Evolutionary conservation across 2,113 vertebrate species (phyloP), one percentile per base, ranked within the genome.

Genomic region (Tychaedon coryphoeus): DNA sequence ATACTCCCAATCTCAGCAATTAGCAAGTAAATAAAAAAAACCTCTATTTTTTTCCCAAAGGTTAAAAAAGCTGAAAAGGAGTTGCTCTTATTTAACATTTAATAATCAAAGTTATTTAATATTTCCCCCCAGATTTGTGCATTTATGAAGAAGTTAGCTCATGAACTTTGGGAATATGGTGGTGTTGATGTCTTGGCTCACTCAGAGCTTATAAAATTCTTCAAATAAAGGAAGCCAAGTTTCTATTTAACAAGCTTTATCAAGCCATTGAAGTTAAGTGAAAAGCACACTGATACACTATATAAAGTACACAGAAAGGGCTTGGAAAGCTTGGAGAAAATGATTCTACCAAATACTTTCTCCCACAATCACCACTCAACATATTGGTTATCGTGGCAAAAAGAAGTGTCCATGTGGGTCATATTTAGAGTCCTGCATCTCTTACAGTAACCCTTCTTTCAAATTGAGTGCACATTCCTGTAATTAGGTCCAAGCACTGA

Each of bases 221-320:
- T 65, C 57, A 71, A 80, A 82, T 75, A 75, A 84, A 82, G 85
- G 92, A 31, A 71, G 93, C 82, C 92, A 96, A 94, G 94, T 96
- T 96, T 93, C 95, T 94, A 88, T 97, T 96, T 97, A 96, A 97
- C 92, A 67, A 83, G 62, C 80, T 76, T 90, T 97, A 96, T 96
- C 93, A 90, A 90, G 79, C 64, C 34, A 70, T 53, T 93, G 76
- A 91, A 91, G 77, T 96, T 42, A 87, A 95, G 91, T 88, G 85
- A 86, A 96, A 94, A 90, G 61, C 67, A 77, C 65, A 74, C 88
- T 92, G 86, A 93, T 92, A 83, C 0, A 4, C 58, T 62, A 6
- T 84, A 60, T 90, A 93, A 92, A 90, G 85, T 94, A 83, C 79
- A 90, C 78, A 88, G 67, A 80, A 86, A 86, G 75, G 47, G 18